Evolutionary conservation across 2,113 vertebrate species (phyloP).

Genomic region (Seriola aureovittata): DNA sequence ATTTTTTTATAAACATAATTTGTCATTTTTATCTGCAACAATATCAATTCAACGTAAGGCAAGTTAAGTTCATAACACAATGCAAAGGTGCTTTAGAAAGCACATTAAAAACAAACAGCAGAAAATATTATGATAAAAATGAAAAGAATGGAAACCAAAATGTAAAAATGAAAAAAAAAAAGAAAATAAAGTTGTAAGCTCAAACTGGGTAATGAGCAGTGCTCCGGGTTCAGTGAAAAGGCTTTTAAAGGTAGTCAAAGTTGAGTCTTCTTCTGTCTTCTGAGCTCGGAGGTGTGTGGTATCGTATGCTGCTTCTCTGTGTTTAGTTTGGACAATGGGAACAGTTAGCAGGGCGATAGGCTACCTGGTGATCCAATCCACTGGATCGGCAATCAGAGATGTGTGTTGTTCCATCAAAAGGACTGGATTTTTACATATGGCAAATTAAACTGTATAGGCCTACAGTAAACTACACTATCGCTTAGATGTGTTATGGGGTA

Average conservation of each 20-base stretch:
- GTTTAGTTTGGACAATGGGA: not conserved
- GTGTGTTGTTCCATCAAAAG: no score
- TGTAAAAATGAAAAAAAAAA: not conserved
- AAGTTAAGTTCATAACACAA: no score
- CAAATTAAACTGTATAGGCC: not conserved
- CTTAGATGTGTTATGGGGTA: not conserved
- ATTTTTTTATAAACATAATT: not conserved
- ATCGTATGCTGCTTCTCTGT: not conserved
- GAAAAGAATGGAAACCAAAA: not conserved
- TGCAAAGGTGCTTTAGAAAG: not conserved
- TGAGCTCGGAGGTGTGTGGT: no score
- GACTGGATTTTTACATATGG: not conserved
- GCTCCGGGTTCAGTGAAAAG: no score
- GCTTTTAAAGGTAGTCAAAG: no score
- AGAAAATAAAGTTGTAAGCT: not conserved
- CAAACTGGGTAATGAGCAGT: no score
- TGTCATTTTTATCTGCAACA: not conserved
- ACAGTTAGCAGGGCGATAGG: not conserved
- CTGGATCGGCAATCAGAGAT: not conserved
- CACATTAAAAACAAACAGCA: not conserved
- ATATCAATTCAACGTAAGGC: not conserved
- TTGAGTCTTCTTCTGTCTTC: no score
- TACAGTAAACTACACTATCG: not conserved
- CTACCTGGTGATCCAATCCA: not conserved
- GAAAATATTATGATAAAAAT: no score